Base-by-base conservation (phyloP, 2,113 vertebrate species). In the Hymenochirus boettgeri region DNA sequence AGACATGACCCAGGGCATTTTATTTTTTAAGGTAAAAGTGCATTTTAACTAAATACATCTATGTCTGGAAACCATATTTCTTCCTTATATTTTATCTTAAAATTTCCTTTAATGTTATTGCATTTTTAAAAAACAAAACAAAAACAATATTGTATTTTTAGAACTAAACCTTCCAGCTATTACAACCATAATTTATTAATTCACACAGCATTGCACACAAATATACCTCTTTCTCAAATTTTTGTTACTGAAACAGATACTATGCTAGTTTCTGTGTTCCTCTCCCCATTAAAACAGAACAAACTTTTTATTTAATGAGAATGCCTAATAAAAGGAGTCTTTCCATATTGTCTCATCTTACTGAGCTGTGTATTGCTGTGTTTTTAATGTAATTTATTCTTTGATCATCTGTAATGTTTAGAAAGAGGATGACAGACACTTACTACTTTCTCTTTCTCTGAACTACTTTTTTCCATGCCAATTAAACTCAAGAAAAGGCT, bases 401-500 rank as follows among this genome's bases (percentile, higher is more conserved):
- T 77, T 73, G 64, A 74, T 78, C 72, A 74, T 69, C 69, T 58
- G 33, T 69, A 65, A 65, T 71, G 64, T 61, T 73, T 67, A 45
- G 66, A 70, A 57, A 56, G 39, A 50, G 61, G 65, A 47, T 48
- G 58, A 24, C 66, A 70, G 61, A 60, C 31, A 55, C 23, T 76
- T 8, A 18, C 33, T 54, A 71, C 51, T 56, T 74, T 75, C 57
- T 77, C 71, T 66, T 71, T 73, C 58, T 57, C 23, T 42, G 13
- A 82, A 79, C 57, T 13, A 17, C 57, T 75, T 60, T 66, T 74
- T 56, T 62, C 21, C 57, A 76, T 72, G 62, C 55, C 54, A 72
- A 72, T 73, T 56, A 76, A 79, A 72, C 15, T 25, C 18, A 19
- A 45, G 53, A 53, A 63, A 74, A 62, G 50, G 46, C 55, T 65